Evolutionary conservation across 2,113 vertebrate species (phyloP), one percentile per base, ranked within the genome.

Genomic region (Crotalus helleri): DNA sequence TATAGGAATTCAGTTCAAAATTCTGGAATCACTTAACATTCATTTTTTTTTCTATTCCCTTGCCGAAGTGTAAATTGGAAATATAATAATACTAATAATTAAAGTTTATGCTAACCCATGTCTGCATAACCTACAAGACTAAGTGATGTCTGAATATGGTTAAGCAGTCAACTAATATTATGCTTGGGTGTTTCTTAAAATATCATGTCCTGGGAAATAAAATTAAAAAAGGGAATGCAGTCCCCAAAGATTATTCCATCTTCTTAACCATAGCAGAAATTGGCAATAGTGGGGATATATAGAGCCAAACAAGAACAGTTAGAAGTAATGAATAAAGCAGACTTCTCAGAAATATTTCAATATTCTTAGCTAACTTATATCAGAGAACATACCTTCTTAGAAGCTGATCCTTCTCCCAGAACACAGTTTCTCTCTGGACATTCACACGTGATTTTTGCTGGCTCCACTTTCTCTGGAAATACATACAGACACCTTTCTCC

Each of bases 401-500:
- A 98, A 94, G 99, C 97, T 0, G 99, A 98, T 96, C 99, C 99
- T 95, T 99, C 99, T 4, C 98, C 98, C 92, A 99, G 98, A 93
- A 98, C 97, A 57, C 98, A 98, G 92, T 98, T 98, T 88, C 98
- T 98, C 95, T 99, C 99, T 0, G 98, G 98, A 89, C 98, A 99
- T 91, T 99, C 99, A 91, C 99, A 99, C 93, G 98, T 98, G 96
- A 99, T 99, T 95, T 98, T 98, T 64, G 99, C 98, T 95, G 98
- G 98, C 87, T 99, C 99, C 55, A 99, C 98, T 96, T 99, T 99
- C 92, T 98, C 98, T 0, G 99, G 99, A 96, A 99, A 99, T 89
- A 99, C 97, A 81, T 99, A 99, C 19, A 99, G 98, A 51, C 99
- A 99, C 81, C 99, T 97, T 92, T 99, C 99, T 49, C 99, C 99